phyloP scores from a whole-genome alignment of 1,140 invertebrate species.

The Bombus sylvicola region DNA sequence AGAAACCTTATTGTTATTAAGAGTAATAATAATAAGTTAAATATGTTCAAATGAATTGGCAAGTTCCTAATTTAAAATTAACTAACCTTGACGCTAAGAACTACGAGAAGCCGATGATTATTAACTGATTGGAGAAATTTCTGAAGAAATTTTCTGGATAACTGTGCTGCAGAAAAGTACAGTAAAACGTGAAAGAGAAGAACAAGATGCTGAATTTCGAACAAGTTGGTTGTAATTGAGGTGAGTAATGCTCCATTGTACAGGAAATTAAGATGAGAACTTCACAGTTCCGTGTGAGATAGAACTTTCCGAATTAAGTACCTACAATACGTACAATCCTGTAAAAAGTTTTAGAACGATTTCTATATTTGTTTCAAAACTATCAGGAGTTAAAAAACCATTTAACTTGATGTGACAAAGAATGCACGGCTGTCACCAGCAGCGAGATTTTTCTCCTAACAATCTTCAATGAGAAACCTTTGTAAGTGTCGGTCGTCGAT shows the following conservation, averaged over 20 bases:
- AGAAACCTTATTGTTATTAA: too few relatives aligned
- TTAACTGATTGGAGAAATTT: background rate
- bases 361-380: background rate
- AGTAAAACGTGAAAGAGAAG: background rate
- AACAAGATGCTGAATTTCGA: background rate
- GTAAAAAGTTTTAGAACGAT: background rate
- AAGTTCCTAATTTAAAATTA: too few relatives aligned
- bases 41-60: too few relatives aligned
- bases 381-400: background rate
- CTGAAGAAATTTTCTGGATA: background rate
- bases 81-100: too few relatives aligned
- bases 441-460: too few relatives aligned
- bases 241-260: background rate
- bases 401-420: too few relatives aligned
- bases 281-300: background rate
- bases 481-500: background rate
- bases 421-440: too few relatives aligned
- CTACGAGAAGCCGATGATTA: too few relatives aligned
- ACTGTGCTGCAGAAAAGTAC: too few relatives aligned
- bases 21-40: too few relatives aligned
- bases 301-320: background rate
- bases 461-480: too few relatives aligned
- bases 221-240: background rate
- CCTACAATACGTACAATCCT: background rate
- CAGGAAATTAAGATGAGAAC: background rate